Conservation (phyloP, 2,797 vertebrate genomes). For the Xenentodon cancila region DNA sequence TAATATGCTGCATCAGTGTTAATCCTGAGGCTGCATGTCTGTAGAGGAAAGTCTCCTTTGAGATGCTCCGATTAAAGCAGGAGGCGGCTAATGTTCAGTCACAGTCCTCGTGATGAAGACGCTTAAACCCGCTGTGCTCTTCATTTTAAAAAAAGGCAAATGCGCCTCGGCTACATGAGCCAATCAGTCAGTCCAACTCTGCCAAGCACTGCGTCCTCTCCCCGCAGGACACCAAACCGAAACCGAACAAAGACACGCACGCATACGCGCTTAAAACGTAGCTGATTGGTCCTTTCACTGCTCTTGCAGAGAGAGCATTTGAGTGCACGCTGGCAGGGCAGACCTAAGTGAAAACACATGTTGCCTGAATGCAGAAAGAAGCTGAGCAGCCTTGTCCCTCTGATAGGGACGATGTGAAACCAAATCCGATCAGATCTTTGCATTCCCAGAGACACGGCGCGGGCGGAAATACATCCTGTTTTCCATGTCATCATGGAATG, state of each 20-base stretch:
- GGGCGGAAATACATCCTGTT: conserved; percentile 59
- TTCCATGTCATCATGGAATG: conserved; percentile 41
- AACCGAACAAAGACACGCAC: conserved; percentile 48
- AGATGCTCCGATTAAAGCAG: conserved; percentile 3
- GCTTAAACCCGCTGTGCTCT: conserved; percentile 4
- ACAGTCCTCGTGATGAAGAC: neutral
- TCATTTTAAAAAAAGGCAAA: conserved; percentile 17
- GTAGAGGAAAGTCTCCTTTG: conserved; percentile 27
- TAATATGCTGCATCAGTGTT: conserved; percentile 18
- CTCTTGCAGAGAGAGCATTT: conserved; percentile 51
- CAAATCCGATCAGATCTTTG: conserved; percentile 39
- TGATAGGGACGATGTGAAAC: conserved; percentile 49
- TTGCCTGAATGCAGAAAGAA: conserved; percentile 67
- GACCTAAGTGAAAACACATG: conserved; percentile 82
- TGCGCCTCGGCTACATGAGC: conserved; percentile 27
- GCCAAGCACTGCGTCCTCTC: conserved; percentile 49
- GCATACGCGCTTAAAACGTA: conserved; percentile 30
- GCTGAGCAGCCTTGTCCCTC: conserved; percentile 22
- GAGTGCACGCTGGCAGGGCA: conserved; percentile 60
- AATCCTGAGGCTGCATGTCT: conserved; percentile 31
- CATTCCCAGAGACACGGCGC: conserved; percentile 26
- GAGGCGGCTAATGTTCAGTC: conserved; percentile 12
- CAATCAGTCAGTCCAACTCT: conserved; percentile 6
- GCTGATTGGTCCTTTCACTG: conserved; percentile 62
- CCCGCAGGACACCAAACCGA: conserved; percentile 44